phyloP scores from a whole-genome alignment of 2,113 vertebrate species.

The Coturnix japonica region DNA sequence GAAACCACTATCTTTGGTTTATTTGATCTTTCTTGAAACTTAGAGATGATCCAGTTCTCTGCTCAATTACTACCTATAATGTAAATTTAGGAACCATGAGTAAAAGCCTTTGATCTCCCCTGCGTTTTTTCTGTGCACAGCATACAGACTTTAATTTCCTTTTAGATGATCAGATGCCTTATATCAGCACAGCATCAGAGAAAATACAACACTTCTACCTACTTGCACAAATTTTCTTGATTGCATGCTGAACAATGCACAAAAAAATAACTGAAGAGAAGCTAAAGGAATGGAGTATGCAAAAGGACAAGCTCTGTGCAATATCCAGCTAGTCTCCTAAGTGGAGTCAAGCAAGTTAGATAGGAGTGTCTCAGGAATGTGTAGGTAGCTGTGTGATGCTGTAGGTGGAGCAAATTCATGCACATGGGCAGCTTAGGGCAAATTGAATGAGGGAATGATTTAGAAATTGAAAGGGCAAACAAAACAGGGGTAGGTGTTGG shows the following conservation, averaged over 20 bases:
- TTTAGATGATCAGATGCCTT: not conserved
- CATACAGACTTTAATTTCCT: not conserved
- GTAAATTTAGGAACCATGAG: not conserved
- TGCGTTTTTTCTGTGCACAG: rapidly evolving
- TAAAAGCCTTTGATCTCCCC: rapidly evolving
- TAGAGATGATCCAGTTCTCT: not conserved
- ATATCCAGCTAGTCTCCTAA: not conserved
- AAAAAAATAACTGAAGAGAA: not conserved
- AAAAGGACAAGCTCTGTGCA: not conserved
- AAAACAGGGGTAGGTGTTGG: not conserved
- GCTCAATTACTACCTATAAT: not conserved
- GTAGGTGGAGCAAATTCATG: not conserved
- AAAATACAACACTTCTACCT: not conserved
- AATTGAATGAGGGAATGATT: not conserved
- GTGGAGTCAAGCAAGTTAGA: not conserved
- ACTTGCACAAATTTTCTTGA: not conserved
- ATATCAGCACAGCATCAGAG: not conserved
- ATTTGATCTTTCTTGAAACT: not conserved
- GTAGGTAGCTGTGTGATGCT: not conserved
- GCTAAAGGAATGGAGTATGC: not conserved
- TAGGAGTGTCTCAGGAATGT: not conserved
- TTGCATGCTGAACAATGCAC: not conserved
- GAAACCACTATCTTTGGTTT: not conserved
- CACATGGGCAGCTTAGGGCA: not conserved
- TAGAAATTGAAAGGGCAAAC: not conserved